These are phyloP conservation scores for Brachionus rubens DNA, from an alignment of 1,140 invertebrate genomes.

Conservation along the genomic window DNA sequence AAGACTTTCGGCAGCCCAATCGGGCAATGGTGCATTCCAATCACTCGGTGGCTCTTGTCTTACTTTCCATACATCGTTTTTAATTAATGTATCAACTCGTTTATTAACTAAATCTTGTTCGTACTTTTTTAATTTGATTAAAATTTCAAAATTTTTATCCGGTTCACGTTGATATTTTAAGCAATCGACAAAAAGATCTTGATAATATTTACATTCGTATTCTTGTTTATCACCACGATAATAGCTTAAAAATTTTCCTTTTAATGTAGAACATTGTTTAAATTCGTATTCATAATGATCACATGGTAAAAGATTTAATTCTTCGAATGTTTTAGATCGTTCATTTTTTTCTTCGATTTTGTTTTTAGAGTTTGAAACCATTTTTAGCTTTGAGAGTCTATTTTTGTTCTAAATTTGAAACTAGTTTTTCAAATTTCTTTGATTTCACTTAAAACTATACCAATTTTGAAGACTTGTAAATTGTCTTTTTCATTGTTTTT, in stretches of 20 bases:
- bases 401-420: no score
- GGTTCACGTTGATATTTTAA: conserved; percentile 11
- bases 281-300: conserved; percentile 46
- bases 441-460: no score
- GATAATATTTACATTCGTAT: conserved; percentile 27
- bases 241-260: conserved; percentile 19
- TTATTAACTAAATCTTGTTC: conserved; percentile 6
- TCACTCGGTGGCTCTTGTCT: conserved; percentile 42
- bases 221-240: conserved; percentile 12
- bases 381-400: no score
- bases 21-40: conserved; percentile 43
- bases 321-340: not conserved
- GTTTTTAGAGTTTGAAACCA: not conserved
- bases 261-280: conserved; percentile 11
- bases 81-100: not conserved
- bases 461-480: no score
- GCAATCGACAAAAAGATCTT: conserved; percentile 30
- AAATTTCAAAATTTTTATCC: not conserved
- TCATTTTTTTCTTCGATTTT: not conserved
- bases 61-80: conserved; percentile 39
- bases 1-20: not conserved
- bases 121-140: not conserved
- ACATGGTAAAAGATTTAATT: conserved; percentile 32
- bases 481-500: no score
- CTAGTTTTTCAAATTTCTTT: no score